Conservation (phyloP, 2,888 invertebrate species). For the Dryococelus australis region DNA sequence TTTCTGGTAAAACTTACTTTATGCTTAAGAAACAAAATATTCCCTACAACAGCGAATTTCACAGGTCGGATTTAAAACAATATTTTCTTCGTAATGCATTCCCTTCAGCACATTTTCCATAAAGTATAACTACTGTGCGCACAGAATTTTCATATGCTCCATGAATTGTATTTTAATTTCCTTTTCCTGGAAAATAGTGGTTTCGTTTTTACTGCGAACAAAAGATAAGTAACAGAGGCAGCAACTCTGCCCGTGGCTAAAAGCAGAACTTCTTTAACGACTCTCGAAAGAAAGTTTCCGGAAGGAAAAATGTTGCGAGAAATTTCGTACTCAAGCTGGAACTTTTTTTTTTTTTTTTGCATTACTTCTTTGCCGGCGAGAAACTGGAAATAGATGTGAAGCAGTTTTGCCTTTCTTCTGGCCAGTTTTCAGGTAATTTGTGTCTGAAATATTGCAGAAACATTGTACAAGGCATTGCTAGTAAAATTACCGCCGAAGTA, state of each 20-base stretch:
- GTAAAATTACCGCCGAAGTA: too few relatives aligned
- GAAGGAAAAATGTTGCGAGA: not conserved
- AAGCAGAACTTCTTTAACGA: not conserved
- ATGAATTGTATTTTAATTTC: not conserved
- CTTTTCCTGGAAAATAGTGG: not conserved
- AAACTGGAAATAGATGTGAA: not conserved
- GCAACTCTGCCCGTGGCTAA: not conserved
- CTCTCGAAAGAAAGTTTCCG: not conserved
- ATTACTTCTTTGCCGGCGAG: not conserved
- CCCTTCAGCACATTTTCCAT: not conserved
- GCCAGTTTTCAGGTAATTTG: not conserved
- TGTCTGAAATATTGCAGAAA: too few relatives aligned
- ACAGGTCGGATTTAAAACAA: too few relatives aligned
- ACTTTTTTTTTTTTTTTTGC: not conserved
- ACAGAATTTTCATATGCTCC: not conserved
- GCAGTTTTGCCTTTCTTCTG: not conserved
- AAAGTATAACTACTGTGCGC: not conserved
- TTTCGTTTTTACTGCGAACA: not conserved
- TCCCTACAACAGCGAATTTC: too few relatives aligned
- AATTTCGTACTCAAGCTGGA: not conserved
- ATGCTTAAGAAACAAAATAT: not conserved
- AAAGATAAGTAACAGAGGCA: not conserved
- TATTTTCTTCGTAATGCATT: not conserved
- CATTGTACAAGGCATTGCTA: too few relatives aligned
- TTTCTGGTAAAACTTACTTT: too few relatives aligned